Evolutionary conservation across 2,797 vertebrate species (phyloP).

Genomic region (Tragelaphus oryx): DNA sequence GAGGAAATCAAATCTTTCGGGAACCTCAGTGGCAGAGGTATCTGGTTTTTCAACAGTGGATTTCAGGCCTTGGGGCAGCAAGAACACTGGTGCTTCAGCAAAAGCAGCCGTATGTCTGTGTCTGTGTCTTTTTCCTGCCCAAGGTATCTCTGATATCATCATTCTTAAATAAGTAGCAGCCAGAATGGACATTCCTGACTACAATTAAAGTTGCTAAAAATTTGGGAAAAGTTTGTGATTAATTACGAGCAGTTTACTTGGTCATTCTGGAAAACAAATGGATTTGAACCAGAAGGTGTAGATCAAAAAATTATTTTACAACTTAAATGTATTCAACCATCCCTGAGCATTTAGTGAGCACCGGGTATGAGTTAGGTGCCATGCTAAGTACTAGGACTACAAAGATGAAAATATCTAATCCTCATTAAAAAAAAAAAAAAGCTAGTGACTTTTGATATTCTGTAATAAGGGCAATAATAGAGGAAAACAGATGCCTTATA

Average conservation of each 20-base stretch:
- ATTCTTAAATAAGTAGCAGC: background rate
- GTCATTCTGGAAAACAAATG: background rate
- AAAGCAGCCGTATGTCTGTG: accelerated
- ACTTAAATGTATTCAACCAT: background rate
- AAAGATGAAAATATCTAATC: background rate
- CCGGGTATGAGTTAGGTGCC: background rate
- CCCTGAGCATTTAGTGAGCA: background rate
- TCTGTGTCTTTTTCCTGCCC: background rate
- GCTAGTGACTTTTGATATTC: background rate
- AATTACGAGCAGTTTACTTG: background rate
- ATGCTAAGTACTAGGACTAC: background rate
- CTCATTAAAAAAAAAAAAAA: background rate
- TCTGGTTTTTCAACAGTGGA: background rate
- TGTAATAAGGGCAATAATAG: background rate
- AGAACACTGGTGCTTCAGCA: background rate
- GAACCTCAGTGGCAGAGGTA: background rate
- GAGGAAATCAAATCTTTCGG: background rate
- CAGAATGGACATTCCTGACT: background rate
- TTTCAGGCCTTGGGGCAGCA: background rate
- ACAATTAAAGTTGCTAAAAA: background rate
- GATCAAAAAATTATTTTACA: background rate
- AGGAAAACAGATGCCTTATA: background rate
- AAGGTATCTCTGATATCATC: background rate
- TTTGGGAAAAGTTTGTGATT: background rate
- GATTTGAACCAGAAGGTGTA: background rate